Conservation (phyloP, 2,888 invertebrate genomes). For the Saturnia pavonia region DNA sequence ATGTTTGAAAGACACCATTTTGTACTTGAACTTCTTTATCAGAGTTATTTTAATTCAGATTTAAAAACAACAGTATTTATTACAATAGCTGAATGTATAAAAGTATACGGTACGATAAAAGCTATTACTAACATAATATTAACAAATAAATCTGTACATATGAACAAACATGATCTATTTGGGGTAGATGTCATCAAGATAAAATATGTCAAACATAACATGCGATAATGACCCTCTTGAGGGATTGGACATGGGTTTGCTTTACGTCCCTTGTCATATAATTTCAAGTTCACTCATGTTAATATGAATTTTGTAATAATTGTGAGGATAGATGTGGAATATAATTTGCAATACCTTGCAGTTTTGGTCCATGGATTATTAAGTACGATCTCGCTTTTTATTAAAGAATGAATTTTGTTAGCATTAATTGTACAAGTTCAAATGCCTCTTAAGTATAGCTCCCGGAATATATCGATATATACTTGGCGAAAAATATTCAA, state of each 20-base stretch:
- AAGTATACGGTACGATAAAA: neutral
- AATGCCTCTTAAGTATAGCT: no score
- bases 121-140: neutral
- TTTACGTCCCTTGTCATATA: conserved; percentile 2
- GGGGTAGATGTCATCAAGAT: conserved; percentile 1
- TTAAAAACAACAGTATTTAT: no score
- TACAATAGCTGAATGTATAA: no score
- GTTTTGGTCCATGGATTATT: no score
- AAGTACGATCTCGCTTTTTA: no score
- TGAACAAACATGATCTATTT: neutral
- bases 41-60: no score
- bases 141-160: neutral
- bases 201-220: conserved; percentile 13
- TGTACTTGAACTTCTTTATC: no score
- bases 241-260: conserved; percentile 3
- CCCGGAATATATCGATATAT: no score
- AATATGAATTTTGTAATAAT: neutral
- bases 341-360: neutral
- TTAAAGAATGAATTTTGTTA: no score
- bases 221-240: conserved; percentile 13
- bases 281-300: conserved; percentile 2
- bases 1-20: no score
- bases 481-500: neutral
- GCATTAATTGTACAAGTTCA: neutral
- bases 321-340: neutral